These are phyloP conservation scores for Muricea muricata DNA, from an alignment of 92 coral and sea anemone species.

Conservation along the genomic window DNA sequence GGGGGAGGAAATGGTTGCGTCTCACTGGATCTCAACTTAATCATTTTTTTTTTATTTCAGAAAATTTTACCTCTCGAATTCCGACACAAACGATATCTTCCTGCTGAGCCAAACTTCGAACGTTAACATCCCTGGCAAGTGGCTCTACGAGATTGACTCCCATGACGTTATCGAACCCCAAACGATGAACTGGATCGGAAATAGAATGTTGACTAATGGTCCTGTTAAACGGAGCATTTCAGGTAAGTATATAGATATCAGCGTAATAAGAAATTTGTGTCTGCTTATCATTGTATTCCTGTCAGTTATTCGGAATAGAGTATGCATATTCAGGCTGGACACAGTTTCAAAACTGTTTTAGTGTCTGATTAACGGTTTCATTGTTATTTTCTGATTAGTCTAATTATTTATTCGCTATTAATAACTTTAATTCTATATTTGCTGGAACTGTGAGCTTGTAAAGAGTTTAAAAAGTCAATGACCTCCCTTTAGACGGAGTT, in stretches of 20 bases:
- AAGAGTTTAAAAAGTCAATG: too few species aligned
- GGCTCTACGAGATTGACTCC: conserved; percentile 88
- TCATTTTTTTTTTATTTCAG: conserved; percentile 56
- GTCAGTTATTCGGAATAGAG: background rate
- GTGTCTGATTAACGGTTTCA: too few species aligned
- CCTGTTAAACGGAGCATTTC: conserved; percentile 31
- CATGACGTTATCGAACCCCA: conserved; percentile 25
- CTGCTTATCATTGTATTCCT: too few species aligned
- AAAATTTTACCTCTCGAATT: conserved; percentile 66
- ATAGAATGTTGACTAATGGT: background rate
- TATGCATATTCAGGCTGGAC: background rate
- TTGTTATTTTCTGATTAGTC: too few species aligned
- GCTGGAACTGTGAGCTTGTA: too few species aligned
- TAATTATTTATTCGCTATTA: too few species aligned
- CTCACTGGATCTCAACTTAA: too few species aligned
- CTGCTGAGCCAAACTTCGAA: conserved; percentile 67
- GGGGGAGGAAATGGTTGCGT: too few species aligned
- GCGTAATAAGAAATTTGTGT: too few species aligned
- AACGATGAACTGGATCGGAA: conserved; percentile 68
- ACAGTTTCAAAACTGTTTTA: too few species aligned
- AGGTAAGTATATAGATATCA: conserved; percentile 67
- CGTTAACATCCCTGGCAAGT: conserved; percentile 77
- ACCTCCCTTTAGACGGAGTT: too few species aligned
- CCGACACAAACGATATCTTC: conserved; percentile 70
- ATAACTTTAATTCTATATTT: too few species aligned